Evolutionary conservation across 2,888 invertebrate species (phyloP).

Genomic region (Epinotia nisella): DNA sequence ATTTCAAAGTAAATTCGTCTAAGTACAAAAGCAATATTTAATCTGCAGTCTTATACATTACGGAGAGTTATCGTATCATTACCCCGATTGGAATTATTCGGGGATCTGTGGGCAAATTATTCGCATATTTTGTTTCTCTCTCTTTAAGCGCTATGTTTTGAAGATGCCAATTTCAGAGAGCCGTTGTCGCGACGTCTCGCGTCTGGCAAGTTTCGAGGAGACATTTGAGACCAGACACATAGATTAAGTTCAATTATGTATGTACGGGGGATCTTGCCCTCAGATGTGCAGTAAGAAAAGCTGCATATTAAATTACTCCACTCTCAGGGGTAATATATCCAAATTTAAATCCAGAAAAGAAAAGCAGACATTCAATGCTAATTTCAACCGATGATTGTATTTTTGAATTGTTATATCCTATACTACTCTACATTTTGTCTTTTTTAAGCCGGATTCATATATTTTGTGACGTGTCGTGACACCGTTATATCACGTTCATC

Average conservation of each 20-base stretch:
- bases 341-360: not conserved
- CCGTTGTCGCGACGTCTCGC: constrained; percentile 5
- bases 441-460: too few species aligned
- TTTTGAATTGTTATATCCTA: too few species aligned
- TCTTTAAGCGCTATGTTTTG: constrained; percentile 17
- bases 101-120: not conserved
- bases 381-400: not conserved
- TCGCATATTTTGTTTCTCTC: constrained; percentile 1
- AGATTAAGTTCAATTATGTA: constrained; percentile 30
- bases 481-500: too few species aligned
- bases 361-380: not conserved
- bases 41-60: not conserved
- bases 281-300: not conserved
- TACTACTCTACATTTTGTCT: too few species aligned
- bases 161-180: constrained; percentile 24
- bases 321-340: not conserved
- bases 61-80: not conserved
- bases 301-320: not conserved
- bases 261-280: not conserved
- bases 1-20: constrained; percentile 4
- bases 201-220: constrained; percentile 35
- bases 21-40: not conserved
- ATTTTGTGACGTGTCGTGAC: too few species aligned
- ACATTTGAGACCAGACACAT: constrained; percentile 21
- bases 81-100: not conserved